phyloP scores from a whole-genome alignment of 2,797 vertebrate species.

The Acipenser ruthenus region DNA sequence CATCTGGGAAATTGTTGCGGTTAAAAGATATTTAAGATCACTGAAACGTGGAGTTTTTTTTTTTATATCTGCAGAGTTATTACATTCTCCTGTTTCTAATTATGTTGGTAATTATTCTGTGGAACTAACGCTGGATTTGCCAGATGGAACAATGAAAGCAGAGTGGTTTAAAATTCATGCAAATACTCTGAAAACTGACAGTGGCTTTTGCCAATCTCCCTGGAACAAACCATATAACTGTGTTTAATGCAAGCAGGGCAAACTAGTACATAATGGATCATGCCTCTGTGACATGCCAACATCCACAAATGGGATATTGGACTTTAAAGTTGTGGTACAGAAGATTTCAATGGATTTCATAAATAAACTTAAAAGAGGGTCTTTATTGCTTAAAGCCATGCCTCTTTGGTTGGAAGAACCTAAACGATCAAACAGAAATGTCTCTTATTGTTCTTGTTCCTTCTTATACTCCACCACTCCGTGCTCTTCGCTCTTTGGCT shows the following conservation, averaged over 20 bases:
- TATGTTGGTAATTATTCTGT: conserved; percentile 45
- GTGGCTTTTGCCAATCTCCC: not conserved
- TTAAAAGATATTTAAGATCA: conserved; percentile 54
- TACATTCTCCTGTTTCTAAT: conserved; percentile 57
- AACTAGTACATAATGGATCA: not conserved
- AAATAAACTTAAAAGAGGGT: not conserved
- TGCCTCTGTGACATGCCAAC: conserved; percentile 23
- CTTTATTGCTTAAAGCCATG: not conserved
- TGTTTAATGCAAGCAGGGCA: not conserved
- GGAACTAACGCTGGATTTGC: conserved; percentile 27
- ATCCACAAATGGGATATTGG: conserved; percentile 25
- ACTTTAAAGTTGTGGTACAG: conserved; percentile 23
- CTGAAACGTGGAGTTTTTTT: conserved; percentile 34
- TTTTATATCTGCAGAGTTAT: conserved; percentile 33
- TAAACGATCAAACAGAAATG: too few relatives aligned
- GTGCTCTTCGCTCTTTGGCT: too few relatives aligned
- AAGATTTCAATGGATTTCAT: not conserved
- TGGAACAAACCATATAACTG: not conserved
- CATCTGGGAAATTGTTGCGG: conserved; percentile 56
- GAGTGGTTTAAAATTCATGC: conserved; percentile 32
- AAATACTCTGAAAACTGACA: not conserved
- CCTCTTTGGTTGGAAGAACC: not conserved
- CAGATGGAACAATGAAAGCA: conserved; percentile 26
- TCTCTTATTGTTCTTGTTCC: too few relatives aligned
- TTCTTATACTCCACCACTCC: too few relatives aligned